Percentiles rank a stretch among this genome's conserved stretches.
These are phyloP conservation scores for Poeciliopsis turrubarensis DNA, from an alignment of 2,113 vertebrate species.

Conservation along the genomic window DNA sequence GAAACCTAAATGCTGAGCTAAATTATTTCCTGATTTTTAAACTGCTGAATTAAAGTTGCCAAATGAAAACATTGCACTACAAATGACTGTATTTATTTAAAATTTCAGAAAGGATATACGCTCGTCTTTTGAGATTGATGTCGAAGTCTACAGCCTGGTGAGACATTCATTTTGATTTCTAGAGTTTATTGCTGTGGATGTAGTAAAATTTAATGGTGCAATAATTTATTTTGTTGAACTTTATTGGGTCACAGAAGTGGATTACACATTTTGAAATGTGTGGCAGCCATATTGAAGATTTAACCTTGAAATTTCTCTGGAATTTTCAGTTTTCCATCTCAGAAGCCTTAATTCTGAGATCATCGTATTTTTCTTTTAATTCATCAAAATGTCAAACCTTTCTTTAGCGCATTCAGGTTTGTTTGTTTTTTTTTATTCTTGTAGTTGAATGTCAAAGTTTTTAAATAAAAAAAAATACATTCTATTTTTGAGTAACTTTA, in stretches of 20 bases:
- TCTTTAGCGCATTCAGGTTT: no score
- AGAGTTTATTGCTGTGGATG: not conserved
- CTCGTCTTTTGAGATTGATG: conserved; percentile 81
- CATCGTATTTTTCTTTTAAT: no score
- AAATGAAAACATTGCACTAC: no score
- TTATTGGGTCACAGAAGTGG: no score
- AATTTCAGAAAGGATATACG: conserved; percentile 77
- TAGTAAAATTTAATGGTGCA: not conserved
- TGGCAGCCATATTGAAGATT: not conserved
- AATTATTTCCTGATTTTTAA: not conserved
- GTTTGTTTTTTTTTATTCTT: no score
- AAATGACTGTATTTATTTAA: not conserved
- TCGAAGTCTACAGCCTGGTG: conserved; percentile 86
- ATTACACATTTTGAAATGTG: not conserved
- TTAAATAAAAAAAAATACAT: no score
- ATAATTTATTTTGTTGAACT: no score
- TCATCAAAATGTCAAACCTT: no score
- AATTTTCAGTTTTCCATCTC: no score
- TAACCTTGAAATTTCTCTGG: not conserved
- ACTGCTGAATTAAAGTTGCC: not conserved
- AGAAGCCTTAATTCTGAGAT: no score
- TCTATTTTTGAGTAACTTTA: not conserved
- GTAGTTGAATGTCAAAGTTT: not conserved
- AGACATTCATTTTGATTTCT: conserved; percentile 19
- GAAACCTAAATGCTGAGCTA: not conserved